Evolutionary conservation across 2,888 invertebrate genomes (phyloP), one percentile per base, ranked within the genome.

Genomic region (Dichetophora obliterata): DNA sequence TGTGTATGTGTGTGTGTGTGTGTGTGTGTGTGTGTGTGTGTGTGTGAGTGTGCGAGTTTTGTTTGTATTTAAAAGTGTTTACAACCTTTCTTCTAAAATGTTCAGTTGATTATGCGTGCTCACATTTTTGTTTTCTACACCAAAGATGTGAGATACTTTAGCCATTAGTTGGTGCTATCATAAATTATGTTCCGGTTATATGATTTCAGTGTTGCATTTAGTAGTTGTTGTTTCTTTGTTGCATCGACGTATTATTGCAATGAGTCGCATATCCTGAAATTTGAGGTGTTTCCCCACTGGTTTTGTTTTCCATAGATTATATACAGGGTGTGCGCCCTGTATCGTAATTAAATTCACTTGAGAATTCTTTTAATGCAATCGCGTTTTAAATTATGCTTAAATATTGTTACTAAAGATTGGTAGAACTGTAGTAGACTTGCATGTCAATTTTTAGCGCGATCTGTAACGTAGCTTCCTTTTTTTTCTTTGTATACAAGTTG

Each of bases 171-270:
- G 34, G 66, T 37, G n/a, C 50, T 31, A 52, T 52, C 50, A 24
- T 69, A 69, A 59, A 73, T 73, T 61, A n/a, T 19, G 66, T 74
- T 66, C 66, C 54, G 66, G 66, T 74, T 74, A 31, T 52, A 66
- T 74, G 74, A 68, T 54, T 3, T 61, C 16, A 22, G 14, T 50
- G n/a, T 59, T 72, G 59, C 27, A 71, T 19, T 71, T 71, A 9
- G 31, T 31, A 4, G 31, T 68, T 68, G 68, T 68, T 65, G 19
- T 61, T 4, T 31, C 59, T 2, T 68, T 65, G 19, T 61, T 11
- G 27, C 61, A 6, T 72, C 5, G 22, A 43, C 14, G 31, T 65
- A 31, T n/a, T 48, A 69, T 65, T 74, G 43, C 27, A 43, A 37
- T 37, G 57, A 50, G 50, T 27, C 5, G 14, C 50, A 34, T 52